These are phyloP conservation scores for Drosophila mayri DNA, from an alignment of 1,140 invertebrate species.

Conservation along the genomic window DNA sequence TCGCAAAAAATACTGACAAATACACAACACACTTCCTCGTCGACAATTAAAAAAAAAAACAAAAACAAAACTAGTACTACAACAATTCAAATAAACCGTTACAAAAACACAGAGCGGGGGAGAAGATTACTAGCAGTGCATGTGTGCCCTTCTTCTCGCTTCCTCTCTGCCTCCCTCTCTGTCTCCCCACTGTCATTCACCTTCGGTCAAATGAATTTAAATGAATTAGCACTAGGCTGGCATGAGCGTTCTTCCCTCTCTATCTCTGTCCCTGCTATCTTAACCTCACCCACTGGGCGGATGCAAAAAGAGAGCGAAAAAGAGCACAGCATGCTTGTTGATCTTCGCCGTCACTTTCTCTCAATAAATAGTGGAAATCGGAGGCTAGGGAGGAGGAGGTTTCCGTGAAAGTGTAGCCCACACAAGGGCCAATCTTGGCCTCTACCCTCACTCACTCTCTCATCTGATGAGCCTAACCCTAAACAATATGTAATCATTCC, in stretches of 20 bases:
- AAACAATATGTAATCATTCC: constrained; percentile 23
- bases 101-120: constrained; percentile 48
- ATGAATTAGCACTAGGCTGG: constrained; percentile 71
- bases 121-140: constrained; percentile 36
- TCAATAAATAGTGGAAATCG: constrained; percentile 73
- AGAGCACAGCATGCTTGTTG: constrained; percentile 7
- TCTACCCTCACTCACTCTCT: neutral
- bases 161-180: constrained; percentile 8
- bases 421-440: constrained; percentile 16
- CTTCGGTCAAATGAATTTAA: constrained; percentile 70
- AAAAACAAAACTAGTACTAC: constrained; percentile 18
- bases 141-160: constrained; percentile 34
- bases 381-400: constrained; percentile 16
- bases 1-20: constrained; percentile 59
- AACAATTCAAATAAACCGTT: constrained; percentile 58
- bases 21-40: constrained; percentile 64
- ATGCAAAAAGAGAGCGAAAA: constrained; percentile 14
- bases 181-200: constrained; percentile 38
- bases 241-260: constrained; percentile 22
- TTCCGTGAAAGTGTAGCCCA: constrained; percentile 64
- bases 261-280: neutral
- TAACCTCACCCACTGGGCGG: neutral
- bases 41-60: constrained; percentile 38
- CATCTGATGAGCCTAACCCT: constrained; percentile 17
- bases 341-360: constrained; percentile 63